Conservation (phyloP, 1,140 invertebrate genomes). For the Drosophila lini region DNA sequence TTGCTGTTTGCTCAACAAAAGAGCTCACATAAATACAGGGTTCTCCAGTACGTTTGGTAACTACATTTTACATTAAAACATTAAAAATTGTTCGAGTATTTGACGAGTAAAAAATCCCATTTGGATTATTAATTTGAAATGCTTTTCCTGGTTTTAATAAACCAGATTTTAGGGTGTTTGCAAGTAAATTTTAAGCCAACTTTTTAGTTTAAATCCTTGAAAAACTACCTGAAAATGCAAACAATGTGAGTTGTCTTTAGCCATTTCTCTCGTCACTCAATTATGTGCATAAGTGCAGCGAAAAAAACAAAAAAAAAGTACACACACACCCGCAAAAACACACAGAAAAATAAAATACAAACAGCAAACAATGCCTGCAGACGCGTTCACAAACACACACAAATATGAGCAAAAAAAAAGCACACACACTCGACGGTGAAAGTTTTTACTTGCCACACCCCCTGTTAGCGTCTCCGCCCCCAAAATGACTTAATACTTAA, state of each 20-base stretch:
- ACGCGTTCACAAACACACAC: conserved; percentile 29
- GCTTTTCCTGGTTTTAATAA: background rate
- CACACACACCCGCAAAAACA: background rate
- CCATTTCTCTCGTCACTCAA: conserved; percentile 44
- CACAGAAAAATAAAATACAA: conserved; percentile 18
- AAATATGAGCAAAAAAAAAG: conserved; percentile 12
- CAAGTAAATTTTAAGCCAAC: background rate
- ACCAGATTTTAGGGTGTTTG: background rate
- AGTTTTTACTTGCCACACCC: conserved; percentile 42
- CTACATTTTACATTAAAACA: background rate
- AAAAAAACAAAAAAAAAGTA: conserved; percentile 10
- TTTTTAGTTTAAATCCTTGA: background rate
- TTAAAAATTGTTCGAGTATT: background rate
- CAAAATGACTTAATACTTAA: conserved; percentile 77
- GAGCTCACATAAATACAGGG: conserved; percentile 26
- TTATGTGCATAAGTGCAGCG: conserved; percentile 76
- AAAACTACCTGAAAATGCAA: conserved; percentile 1
- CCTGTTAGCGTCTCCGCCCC: conserved; percentile 1
- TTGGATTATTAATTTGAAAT: background rate
- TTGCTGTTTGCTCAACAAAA: conserved; percentile 21
- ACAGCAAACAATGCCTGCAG: conserved; percentile 50
- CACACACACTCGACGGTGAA: conserved; percentile 27
- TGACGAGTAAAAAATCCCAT: background rate
- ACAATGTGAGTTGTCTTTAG: conserved; percentile 13
- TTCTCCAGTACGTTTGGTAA: background rate